These are phyloP conservation scores for Agrotis exclamationis DNA, from an alignment of 2,888 invertebrate species.

Conservation along the genomic window DNA sequence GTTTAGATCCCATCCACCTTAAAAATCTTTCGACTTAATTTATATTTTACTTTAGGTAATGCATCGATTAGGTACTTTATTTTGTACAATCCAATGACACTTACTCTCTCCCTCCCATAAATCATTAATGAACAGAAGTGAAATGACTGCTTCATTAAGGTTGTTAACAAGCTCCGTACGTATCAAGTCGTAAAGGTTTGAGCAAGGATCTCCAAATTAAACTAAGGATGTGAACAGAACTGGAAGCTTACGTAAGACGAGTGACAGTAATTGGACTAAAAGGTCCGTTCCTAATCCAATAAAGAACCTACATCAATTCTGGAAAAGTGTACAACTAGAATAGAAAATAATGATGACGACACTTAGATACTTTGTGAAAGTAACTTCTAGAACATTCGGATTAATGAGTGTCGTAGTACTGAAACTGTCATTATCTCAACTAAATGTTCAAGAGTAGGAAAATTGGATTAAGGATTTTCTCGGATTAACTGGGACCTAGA, in stretches of 20 bases:
- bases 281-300: conserved; percentile 63
- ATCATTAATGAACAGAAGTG: not conserved
- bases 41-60: too few relatives aligned
- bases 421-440: not conserved
- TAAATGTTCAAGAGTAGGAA: conserved; percentile 15
- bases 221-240: conserved; percentile 48
- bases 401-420: conserved; percentile 8
- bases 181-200: conserved; percentile 31
- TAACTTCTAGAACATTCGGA: conserved; percentile 6
- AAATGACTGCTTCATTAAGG: conserved; percentile 1
- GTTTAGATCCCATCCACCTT: too few relatives aligned
- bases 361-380: not conserved
- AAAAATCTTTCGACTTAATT: too few relatives aligned
- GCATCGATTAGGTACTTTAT: too few relatives aligned
- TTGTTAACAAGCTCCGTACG: conserved; percentile 32
- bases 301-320: conserved; percentile 46
- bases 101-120: not conserved
- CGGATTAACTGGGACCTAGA: not conserved
- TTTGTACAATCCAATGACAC: not conserved
- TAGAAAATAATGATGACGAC: conserved; percentile 1
- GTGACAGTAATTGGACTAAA: conserved; percentile 65
- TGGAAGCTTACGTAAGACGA: conserved; percentile 45
- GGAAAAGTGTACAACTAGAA: conserved; percentile 17
- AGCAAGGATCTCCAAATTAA: conserved; percentile 46
- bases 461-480: conserved; percentile 8